Conservation (phyloP, 1,140 invertebrate genomes). For the Sminthurinus signatus region DNA sequence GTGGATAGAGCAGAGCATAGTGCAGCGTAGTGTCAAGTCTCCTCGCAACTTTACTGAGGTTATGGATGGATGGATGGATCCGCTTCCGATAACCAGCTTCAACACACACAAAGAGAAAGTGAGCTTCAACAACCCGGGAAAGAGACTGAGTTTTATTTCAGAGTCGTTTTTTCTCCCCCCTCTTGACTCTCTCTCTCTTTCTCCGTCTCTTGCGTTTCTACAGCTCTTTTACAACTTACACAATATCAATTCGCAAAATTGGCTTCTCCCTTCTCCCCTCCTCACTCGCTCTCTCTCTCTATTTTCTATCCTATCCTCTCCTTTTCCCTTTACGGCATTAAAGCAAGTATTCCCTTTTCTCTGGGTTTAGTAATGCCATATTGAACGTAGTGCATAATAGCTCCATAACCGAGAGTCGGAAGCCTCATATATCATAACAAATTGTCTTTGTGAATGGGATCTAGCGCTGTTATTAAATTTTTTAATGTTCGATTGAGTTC, state of each 20-base stretch:
- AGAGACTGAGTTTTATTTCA: conserved; percentile 30
- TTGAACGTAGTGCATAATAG: conserved; percentile 40
- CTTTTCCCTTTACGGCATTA: background rate
- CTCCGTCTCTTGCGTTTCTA: conserved; percentile 12
- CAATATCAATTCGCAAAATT: conserved; percentile 41
- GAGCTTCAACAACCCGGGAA: conserved; percentile 12
- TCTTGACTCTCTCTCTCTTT: conserved; percentile 15
- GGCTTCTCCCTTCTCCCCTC: conserved; percentile 24
- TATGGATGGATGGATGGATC: conserved; percentile 12
- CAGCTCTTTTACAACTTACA: conserved; percentile 29
- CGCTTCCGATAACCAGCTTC: background rate
- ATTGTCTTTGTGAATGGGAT: conserved; percentile 41
- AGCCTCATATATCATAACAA: conserved; percentile 42
- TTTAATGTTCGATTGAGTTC: conserved; percentile 41
- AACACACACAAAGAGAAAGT: conserved; percentile 16
- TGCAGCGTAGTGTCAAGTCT: background rate
- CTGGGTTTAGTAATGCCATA: conserved; percentile 34
- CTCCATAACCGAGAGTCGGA: conserved; percentile 32
- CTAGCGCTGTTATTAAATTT: conserved; percentile 41
- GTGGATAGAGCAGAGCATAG: too few relatives aligned
- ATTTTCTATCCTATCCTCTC: background rate
- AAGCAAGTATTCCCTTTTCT: conserved; percentile 15
- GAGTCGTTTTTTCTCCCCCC: conserved; percentile 21
- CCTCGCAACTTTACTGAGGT: conserved; percentile 1
- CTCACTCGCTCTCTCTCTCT: conserved; percentile 15